phyloP scores from a whole-genome alignment of 1,140 invertebrate genomes.

The Neoseiulus cucumeris region DNA sequence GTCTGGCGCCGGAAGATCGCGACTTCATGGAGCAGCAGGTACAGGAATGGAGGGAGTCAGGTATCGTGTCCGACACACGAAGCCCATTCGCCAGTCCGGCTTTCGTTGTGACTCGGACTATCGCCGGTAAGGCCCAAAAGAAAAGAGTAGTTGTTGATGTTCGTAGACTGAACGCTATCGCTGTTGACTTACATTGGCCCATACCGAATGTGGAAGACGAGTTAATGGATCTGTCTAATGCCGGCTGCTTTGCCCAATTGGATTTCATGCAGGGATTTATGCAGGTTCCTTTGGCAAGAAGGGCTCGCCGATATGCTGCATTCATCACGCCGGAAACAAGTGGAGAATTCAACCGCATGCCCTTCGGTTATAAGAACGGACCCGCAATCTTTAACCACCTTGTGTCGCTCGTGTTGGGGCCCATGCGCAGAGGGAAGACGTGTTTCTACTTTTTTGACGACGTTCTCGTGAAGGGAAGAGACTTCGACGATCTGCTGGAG shows the following conservation, averaged over 20 bases:
- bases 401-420: too few relatives aligned
- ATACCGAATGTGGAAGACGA: neutral
- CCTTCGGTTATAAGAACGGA: conserved; percentile 13
- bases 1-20: neutral
- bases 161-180: too few relatives aligned
- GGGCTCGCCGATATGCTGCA: conserved; percentile 11
- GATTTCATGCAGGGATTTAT: conserved; percentile 16
- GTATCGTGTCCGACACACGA: neutral
- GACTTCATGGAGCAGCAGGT: neutral
- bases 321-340: conserved; percentile 15
- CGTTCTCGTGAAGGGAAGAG: too few relatives aligned
- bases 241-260: conserved; percentile 13
- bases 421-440: too few relatives aligned
- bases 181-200: too few relatives aligned
- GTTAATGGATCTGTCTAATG: neutral
- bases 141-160: too few relatives aligned
- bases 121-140: neutral
- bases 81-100: conserved; percentile 1
- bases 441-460: too few relatives aligned
- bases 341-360: conserved; percentile 11
- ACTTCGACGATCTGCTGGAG: too few relatives aligned
- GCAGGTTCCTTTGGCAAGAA: conserved; percentile 15
- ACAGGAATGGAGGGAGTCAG: neutral
- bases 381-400: conserved; percentile 14
- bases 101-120: neutral